phyloP scores from a whole-genome alignment of 2,888 invertebrate genomes.

The Scaptomyza reducta region DNA sequence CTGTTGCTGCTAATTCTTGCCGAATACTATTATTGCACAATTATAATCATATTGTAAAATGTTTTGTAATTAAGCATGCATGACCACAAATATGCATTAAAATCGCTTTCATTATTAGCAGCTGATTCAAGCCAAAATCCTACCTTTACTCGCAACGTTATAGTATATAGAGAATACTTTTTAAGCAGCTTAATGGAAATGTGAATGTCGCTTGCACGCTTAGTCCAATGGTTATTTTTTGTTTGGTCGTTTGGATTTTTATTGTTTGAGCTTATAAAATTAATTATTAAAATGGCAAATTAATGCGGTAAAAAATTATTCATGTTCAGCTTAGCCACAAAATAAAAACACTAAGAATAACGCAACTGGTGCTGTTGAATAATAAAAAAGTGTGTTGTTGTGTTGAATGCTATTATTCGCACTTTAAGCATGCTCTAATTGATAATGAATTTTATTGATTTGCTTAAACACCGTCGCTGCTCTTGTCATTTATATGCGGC shows the following conservation, averaged over 20 bases:
- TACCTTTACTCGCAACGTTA: not conserved
- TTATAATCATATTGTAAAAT: slow-evolving; percentile 57
- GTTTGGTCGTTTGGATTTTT: not conserved
- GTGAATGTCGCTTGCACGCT: slow-evolving; percentile 55
- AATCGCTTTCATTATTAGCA: slow-evolving; percentile 67
- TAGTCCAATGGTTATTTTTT: slow-evolving; percentile 14
- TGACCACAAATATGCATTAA: slow-evolving; percentile 77
- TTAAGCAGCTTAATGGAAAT: slow-evolving; percentile 66
- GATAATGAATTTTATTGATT: slow-evolving; percentile 78
- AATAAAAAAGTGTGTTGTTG: slow-evolving; percentile 18
- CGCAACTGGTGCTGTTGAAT: slow-evolving; percentile 18
- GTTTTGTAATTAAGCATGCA: slow-evolving; percentile 73
- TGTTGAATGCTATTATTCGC: slow-evolving; percentile 45
- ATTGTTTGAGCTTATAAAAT: slow-evolving; percentile 41
- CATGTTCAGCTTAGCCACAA: not conserved
- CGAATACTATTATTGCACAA: slow-evolving; percentile 54
- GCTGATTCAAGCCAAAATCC: slow-evolving; percentile 22
- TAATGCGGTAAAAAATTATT: slow-evolving; percentile 28
- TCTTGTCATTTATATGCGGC: slow-evolving; percentile 36
- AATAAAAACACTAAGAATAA: not conserved
- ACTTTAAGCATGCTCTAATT: slow-evolving; percentile 49
- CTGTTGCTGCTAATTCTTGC: slow-evolving; percentile 13
- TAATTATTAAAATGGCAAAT: slow-evolving; percentile 52
- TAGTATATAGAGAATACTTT: slow-evolving; percentile 4
- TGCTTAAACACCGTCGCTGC: slow-evolving; percentile 13